Conservation (phyloP, 2,797 vertebrate genomes). For the Tapirus indicus region DNA sequence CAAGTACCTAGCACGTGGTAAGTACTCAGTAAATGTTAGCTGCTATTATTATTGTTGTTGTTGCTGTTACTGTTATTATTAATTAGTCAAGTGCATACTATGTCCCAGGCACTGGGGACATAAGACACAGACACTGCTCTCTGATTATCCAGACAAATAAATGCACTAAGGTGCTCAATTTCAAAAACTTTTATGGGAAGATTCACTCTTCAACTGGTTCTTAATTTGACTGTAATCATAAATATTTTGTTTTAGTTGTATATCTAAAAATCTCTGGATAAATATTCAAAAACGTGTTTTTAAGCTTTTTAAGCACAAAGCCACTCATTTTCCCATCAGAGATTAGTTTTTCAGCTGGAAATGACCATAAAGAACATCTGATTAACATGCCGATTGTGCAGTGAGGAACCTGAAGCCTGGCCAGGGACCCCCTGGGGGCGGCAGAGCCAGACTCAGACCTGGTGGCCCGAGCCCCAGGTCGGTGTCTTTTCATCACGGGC, state of each 20-base stretch:
- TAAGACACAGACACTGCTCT: background rate
- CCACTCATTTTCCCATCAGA: background rate
- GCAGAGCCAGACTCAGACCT: background rate
- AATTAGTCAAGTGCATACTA: background rate
- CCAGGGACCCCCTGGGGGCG: background rate
- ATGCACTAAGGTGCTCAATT: background rate
- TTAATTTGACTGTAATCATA: slow-evolving; percentile 26
- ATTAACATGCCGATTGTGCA: background rate
- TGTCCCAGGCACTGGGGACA: background rate
- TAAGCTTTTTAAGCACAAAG: background rate
- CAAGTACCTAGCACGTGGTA: background rate
- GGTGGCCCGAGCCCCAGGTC: accelerated
- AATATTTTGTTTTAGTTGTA: background rate
- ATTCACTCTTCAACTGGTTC: background rate
- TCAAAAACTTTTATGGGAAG: background rate
- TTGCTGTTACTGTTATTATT: background rate
- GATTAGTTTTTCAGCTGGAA: background rate
- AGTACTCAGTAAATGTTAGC: background rate
- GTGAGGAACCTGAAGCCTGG: background rate
- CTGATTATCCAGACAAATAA: background rate
- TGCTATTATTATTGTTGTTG: background rate
- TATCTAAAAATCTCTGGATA: background rate
- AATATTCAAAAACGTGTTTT: background rate
- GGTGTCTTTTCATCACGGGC: background rate
- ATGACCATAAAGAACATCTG: background rate